phyloP scores from a whole-genome alignment of 2,797 vertebrate species.

The Gastrophryne carolinensis region DNA sequence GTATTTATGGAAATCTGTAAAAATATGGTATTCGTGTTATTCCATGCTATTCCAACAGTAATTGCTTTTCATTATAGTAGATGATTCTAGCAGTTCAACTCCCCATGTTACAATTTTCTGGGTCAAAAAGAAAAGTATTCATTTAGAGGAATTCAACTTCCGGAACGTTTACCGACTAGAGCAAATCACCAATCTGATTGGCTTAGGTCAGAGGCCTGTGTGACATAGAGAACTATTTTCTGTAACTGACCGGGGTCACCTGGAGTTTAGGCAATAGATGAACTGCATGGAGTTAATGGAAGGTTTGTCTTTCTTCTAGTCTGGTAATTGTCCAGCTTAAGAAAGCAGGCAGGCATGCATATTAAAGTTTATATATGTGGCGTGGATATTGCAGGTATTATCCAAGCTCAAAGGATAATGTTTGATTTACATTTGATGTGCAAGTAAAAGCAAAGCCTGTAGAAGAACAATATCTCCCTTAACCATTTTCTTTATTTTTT shows the following conservation, averaged over 20 bases:
- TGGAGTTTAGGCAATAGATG: background rate
- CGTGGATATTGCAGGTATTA: background rate
- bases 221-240: background rate
- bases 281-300: background rate
- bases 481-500: no score
- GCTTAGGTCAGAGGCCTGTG: background rate
- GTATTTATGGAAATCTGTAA: background rate
- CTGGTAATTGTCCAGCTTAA: background rate
- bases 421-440: no score
- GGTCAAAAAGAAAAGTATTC: constrained; percentile 2
- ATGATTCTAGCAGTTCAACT: constrained; percentile 36
- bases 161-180: background rate
- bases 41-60: background rate
- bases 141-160: background rate
- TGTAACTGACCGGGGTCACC: background rate
- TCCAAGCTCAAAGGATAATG: no score
- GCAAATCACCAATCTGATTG: constrained; percentile 2
- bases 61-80: constrained; percentile 21
- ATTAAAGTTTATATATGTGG: background rate
- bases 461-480: no score
- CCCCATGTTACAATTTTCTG: background rate
- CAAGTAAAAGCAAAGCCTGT: no score
- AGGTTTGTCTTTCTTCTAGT: background rate
- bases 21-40: background rate
- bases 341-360: background rate